These are phyloP conservation scores for Coreoperca whiteheadi DNA, from an alignment of 2,113 vertebrate species.

Conservation along the genomic window DNA sequence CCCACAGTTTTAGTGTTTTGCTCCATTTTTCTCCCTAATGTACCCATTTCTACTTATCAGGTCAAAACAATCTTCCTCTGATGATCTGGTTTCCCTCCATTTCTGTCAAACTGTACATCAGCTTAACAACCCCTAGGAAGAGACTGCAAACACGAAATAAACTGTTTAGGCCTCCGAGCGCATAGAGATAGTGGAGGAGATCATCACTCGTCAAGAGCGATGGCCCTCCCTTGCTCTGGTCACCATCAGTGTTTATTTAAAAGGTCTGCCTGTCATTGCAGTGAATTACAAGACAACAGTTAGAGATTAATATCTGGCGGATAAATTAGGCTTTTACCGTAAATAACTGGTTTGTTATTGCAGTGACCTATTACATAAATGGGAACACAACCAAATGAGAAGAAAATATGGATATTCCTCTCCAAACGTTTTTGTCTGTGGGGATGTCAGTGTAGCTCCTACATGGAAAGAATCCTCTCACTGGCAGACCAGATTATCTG, in stretches of 20 bases:
- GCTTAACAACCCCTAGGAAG: conserved; percentile 96
- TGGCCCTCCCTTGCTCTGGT: conserved; percentile 93
- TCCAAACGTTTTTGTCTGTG: conserved; percentile 36
- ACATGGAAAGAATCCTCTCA: conserved; percentile 65
- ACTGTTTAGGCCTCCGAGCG: conserved; percentile 93
- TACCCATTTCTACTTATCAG: conserved; percentile 92
- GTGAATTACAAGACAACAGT: conserved; percentile 72
- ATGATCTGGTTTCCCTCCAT: conserved; percentile 96
- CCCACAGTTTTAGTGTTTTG: conserved; percentile 74
- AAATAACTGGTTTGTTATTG: conserved; percentile 63
- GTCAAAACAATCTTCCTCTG: conserved; percentile 92
- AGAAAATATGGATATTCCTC: conserved; percentile 54
- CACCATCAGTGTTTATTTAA: conserved; percentile 93
- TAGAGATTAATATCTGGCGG: conserved; percentile 72
- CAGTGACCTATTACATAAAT: conserved; percentile 40
- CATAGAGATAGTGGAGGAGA: conserved; percentile 94
- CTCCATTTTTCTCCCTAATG: conserved; percentile 81
- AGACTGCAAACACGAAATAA: conserved; percentile 98
- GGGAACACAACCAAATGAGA: conserved; percentile 54
- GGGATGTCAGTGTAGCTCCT: conserved; percentile 38
- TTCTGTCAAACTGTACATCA: conserved; percentile 95
- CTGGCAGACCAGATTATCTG: conserved; percentile 56
- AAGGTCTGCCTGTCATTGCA: conserved; percentile 84
- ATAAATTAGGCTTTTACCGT: conserved; percentile 72
- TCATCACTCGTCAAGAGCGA: conserved; percentile 93